Percentiles rank a stretch among this genome's conserved stretches.
These are phyloP conservation scores for Clunio marinus DNA, from an alignment of 2,888 invertebrate genomes.

Conservation along the genomic window DNA sequence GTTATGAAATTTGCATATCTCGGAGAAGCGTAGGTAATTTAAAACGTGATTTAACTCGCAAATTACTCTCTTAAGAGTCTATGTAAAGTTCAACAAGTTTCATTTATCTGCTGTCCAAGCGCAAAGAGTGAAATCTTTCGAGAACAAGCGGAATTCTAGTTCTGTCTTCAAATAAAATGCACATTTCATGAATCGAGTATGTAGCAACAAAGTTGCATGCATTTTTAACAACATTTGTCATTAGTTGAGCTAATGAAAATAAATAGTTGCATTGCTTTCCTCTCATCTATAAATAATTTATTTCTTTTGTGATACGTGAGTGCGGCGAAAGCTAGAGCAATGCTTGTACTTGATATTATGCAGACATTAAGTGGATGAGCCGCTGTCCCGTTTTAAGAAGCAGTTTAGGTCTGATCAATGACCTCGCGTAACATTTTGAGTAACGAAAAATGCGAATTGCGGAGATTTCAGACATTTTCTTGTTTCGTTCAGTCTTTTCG, in stretches of 20 bases:
- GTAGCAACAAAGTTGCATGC: neutral
- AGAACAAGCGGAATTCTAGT: neutral
- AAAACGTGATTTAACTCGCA: neutral
- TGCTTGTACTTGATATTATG: neutral
- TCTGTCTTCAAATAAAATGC: constrained; percentile 8
- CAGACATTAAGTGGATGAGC: neutral
- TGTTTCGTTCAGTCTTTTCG: too few relatives aligned
- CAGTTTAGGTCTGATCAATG: constrained; percentile 2
- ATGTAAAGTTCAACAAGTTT: neutral
- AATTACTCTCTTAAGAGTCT: neutral
- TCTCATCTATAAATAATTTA: constrained; percentile 2
- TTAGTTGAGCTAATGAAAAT: too few relatives aligned
- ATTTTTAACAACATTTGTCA: neutral
- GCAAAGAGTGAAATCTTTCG: neutral
- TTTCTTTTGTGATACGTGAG: neutral
- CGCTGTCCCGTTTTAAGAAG: neutral
- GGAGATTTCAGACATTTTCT: too few relatives aligned
- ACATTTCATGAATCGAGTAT: neutral
- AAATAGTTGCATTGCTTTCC: too few relatives aligned
- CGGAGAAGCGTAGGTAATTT: too few relatives aligned
- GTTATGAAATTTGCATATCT: too few relatives aligned
- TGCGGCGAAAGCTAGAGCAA: neutral
- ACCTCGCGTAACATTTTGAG: constrained; percentile 18
- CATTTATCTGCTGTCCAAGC: neutral
- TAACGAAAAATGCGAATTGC: too few relatives aligned